Evolutionary conservation across 2,888 invertebrate species (phyloP).

Genomic region (Balanococcus diminutus): DNA sequence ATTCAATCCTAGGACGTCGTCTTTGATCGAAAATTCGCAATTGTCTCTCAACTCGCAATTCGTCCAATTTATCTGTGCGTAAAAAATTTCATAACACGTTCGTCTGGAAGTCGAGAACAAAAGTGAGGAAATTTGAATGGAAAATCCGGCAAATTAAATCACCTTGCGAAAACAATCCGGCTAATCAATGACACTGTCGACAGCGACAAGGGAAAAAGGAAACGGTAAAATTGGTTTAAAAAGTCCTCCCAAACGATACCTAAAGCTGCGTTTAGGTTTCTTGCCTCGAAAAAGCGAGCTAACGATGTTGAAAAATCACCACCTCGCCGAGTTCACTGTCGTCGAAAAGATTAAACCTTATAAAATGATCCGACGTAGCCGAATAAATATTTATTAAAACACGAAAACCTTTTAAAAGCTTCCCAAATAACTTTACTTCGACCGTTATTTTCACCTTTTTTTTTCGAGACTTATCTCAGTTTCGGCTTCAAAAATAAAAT

Average conservation of each 20-base stretch:
- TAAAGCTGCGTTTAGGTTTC: too few species aligned
- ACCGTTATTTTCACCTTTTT: not conserved
- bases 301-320: constrained; percentile 9
- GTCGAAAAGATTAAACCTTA: constrained; percentile 19
- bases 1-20: not conserved
- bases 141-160: not conserved
- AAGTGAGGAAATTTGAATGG: too few species aligned
- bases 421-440: not conserved
- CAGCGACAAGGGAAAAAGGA: not conserved
- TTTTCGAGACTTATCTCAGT: not conserved
- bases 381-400: constrained; percentile 30
- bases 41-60: too few species aligned
- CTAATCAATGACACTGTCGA: not conserved
- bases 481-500: not conserved
- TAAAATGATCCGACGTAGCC: constrained; percentile 15
- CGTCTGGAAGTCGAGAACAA: too few species aligned
- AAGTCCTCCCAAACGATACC: not conserved
- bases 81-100: too few species aligned
- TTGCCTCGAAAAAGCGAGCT: not conserved
- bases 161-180: not conserved
- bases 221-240: not conserved
- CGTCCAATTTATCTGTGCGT: too few species aligned
- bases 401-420: constrained; percentile 17
- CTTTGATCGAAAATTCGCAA: too few species aligned
- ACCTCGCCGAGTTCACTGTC: not conserved